Conservation (phyloP, 2,888 invertebrate genomes). For the Amiota mariae region DNA sequence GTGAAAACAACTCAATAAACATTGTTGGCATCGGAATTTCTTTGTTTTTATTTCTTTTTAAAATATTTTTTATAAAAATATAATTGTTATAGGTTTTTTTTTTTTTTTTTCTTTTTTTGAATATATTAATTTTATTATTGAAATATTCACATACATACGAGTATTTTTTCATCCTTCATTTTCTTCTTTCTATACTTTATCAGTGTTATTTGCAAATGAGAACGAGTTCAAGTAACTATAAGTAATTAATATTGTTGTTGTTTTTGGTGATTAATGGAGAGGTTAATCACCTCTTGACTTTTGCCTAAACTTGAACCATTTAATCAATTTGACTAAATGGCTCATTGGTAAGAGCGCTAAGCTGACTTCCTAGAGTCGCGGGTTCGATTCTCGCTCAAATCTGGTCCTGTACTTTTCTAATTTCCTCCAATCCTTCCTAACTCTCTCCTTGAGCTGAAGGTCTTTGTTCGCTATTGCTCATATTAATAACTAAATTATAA, state of each 20-base stretch:
- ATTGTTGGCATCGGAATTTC: neutral
- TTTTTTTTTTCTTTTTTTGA: neutral
- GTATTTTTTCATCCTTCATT: neutral
- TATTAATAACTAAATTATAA: no score
- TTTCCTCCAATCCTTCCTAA: no score
- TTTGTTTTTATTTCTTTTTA: neutral
- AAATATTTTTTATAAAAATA: neutral
- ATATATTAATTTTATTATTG: neutral
- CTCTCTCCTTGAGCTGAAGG: no score
- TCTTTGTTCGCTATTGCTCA: no score
- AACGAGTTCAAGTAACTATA: no score
- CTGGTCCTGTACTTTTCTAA: no score
- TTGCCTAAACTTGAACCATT: conserved; percentile 42
- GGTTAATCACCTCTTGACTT: conserved; percentile 65
- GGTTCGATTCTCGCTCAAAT: no score
- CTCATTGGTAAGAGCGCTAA: no score
- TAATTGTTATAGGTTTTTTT: neutral
- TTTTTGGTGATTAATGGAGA: conserved; percentile 29
- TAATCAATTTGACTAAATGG: neutral
- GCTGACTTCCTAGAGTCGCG: no score
- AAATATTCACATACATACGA: neutral
- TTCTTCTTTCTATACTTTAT: neutral
- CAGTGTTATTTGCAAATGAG: neutral
- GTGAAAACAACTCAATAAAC: neutral
- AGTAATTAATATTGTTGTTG: conserved; percentile 7